Base-by-base conservation (phyloP, 1,140 invertebrate species). In the Rhynchophorus ferrugineus region DNA sequence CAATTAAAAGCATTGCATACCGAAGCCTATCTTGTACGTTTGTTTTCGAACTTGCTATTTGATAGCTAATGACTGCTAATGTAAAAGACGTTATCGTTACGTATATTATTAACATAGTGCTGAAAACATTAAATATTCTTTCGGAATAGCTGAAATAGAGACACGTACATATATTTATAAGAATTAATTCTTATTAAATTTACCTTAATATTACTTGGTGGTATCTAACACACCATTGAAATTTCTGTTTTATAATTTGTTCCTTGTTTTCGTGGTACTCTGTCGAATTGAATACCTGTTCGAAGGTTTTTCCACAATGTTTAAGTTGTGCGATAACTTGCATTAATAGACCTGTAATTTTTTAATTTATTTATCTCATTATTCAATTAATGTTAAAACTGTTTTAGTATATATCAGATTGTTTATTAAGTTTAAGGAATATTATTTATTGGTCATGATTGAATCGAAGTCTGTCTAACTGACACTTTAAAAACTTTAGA, bases 31-130 rank as follows among this genome's bases (percentile, higher is more conserved):
- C 43, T 22, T 22, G 3, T 5, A 24, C 14, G 17, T 29, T 34
- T 2, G 21, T 44, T 3, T 44, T 44, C 1, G 43, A 29, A 29
- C 29, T 44, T 8, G 43, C 43, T 7, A 44, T 44, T 34, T 44
- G 43, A n/a, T 44, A 44, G 11, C 43, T 44, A 16, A 44, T 34
- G 11, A 44, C 43, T 7, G 43, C 43, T 14, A 44, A 13, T 5
- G 43, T 44, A 29, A 18, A 44, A 21, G 43, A 44, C 22, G 43
- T 44, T 14, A 44, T 44, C 9, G 43, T 44, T 22, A 44, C 43
- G 43, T 44, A 44, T 17, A 34, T 44, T 7, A 44, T 44, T 1
- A 44, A n/a, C 22, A 29, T 44, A 8, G 9, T 3, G n/a, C 22
- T 44, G 43, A 44, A 44, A 9, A 34, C 20, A 18, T 34, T 44